Conservation (phyloP, 2,113 vertebrate genomes). For the Hystrix cristata region DNA sequence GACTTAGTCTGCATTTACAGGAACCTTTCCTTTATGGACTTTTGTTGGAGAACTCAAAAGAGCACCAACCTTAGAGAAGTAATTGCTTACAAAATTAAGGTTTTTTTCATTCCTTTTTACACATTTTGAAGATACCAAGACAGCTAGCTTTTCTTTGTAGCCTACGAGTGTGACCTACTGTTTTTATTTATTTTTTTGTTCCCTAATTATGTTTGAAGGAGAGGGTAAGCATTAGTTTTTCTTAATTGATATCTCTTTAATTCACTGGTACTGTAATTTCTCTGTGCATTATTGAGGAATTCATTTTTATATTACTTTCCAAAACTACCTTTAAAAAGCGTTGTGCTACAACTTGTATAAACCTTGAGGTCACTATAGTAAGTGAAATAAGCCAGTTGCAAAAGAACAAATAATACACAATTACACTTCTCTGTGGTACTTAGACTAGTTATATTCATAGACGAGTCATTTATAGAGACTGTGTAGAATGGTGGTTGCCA, state of each 20-base stretch:
- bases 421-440: background rate
- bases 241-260: background rate
- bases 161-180: conserved; percentile 45
- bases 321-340: conserved; percentile 45
- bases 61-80: conserved; percentile 40
- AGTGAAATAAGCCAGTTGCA: background rate
- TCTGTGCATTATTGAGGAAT: conserved; percentile 44
- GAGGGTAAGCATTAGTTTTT: conserved; percentile 37
- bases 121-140: background rate
- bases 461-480: background rate
- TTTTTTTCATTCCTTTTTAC: background rate
- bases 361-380: background rate
- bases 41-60: conserved; percentile 23
- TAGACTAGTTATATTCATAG: background rate
- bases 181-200: background rate
- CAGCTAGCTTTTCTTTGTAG: background rate
- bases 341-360: background rate
- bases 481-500: background rate
- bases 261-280: conserved; percentile 45
- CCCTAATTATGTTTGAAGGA: background rate
- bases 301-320: conserved; percentile 37
- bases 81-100: conserved; percentile 48
- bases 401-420: background rate
- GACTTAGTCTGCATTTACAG: conserved; percentile 43
- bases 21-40: background rate